Conservation (phyloP, 2,113 vertebrate species). For the Seriola rivoliana region DNA sequence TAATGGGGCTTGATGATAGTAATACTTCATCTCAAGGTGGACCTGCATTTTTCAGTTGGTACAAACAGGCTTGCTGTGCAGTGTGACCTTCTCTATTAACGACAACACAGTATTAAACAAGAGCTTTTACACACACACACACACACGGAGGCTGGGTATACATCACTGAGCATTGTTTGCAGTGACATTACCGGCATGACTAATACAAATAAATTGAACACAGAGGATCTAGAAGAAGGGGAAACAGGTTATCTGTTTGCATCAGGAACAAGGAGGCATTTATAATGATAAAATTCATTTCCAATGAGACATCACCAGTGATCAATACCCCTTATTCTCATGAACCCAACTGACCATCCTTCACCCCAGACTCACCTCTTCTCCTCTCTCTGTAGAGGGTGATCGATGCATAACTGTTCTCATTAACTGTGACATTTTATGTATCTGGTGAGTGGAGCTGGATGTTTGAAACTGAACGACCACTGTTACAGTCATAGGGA, state of each 20-base stretch:
- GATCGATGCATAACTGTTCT: slow-evolving; percentile 42
- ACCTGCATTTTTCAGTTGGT: slow-evolving; percentile 42
- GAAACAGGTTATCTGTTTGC: slow-evolving; percentile 18
- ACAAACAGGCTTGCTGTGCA: slow-evolving; percentile 31
- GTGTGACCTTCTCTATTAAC: slow-evolving; percentile 53
- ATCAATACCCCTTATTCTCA: slow-evolving; percentile 64
- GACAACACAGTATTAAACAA: slow-evolving; percentile 1
- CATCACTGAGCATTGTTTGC: neutral
- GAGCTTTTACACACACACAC: slow-evolving; percentile 8
- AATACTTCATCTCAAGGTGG: slow-evolving; percentile 68
- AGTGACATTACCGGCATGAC: neutral
- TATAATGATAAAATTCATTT: slow-evolving; percentile 49
- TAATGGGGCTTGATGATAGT: slow-evolving; percentile 66
- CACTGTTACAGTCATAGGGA: too few relatives aligned
- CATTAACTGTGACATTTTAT: slow-evolving; percentile 34
- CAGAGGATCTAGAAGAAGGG: slow-evolving; percentile 1
- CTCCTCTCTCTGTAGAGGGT: neutral
- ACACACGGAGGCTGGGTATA: neutral
- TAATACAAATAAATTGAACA: slow-evolving; percentile 34
- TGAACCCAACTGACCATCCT: slow-evolving; percentile 32
- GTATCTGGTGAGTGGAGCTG: slow-evolving; percentile 1
- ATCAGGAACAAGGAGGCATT: slow-evolving; percentile 29
- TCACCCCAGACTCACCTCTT: neutral
- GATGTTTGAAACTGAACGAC: neutral
- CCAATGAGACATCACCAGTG: slow-evolving; percentile 11